Evolutionary conservation across 2,797 vertebrate genomes (phyloP), one percentile per base, ranked within the genome.

Genomic region (Loriculus beryllinus): DNA sequence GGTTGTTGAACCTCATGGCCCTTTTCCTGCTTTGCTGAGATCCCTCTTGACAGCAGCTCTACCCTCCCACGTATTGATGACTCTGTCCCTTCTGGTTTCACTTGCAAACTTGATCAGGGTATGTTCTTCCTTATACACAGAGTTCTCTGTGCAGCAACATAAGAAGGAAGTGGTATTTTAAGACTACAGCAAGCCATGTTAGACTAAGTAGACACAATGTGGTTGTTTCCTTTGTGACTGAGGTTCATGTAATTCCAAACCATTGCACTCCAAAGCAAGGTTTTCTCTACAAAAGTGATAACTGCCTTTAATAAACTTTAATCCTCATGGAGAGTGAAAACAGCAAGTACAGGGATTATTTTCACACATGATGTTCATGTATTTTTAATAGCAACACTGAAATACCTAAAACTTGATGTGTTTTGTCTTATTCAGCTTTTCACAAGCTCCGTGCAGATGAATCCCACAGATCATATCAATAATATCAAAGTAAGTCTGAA

Each of bases 381-480:
- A 8, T 82, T 90, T 63, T 64, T 72, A 88, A 59, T 7, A 72
- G 51, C 79, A 68, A 39, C 69, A 63, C 14, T 13, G n/a, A 89
- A 65, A 91, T 88, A 79, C 74, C 86, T 95, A 94, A 96, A 95
- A 63, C 29, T 82, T 87, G 26, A 76, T 93, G 43, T 97, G 79
- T 98, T 98, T 97, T 98, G 94, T 98, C 96, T 98, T 97, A 77
- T 39, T 96, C 97, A 98, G 98, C 97, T 98, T 97, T 98, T 98
- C 97, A 98, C 97, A 97, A 98, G 96, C 97, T 98, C 97, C 84
- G 98, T 98, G 96, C 98, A 98, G 97, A 97, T 98, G 98, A 98
- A 97, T 97, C 97, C 98, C 96, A 97, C 97, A 95, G 97, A 98
- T 97, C 97, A 97, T 96, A 96, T 97, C 96, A 87, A 93, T 97